Percentiles rank a stretch among this genome's conserved stretches.
These are phyloP conservation scores for Cydia splendana DNA, from an alignment of 1,140 invertebrate genomes.

Conservation along the genomic window DNA sequence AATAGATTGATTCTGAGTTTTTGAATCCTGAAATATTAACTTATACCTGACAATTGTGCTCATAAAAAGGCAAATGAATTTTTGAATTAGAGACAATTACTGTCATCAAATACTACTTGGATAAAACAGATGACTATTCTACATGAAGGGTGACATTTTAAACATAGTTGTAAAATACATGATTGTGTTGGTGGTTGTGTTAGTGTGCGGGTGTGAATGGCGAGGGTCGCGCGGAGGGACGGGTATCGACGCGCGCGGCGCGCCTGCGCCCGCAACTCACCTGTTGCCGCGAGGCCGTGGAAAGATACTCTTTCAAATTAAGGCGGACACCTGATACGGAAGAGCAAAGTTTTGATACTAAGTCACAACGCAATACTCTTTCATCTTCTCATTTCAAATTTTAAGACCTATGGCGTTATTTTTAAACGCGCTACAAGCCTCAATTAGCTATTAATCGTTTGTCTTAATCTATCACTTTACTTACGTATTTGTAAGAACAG, in stretches of 20 bases:
- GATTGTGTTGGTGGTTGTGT: constrained; percentile 57
- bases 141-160: constrained; percentile 34
- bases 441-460: too few relatives aligned
- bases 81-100: background rate
- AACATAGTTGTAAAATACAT: constrained; percentile 36
- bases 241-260: constrained; percentile 71
- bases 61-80: background rate
- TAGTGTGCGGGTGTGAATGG: constrained; percentile 58
- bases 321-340: constrained; percentile 71
- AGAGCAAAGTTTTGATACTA: constrained; percentile 52
- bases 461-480: too few relatives aligned
- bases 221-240: constrained; percentile 44
- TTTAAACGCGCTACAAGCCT: too few relatives aligned
- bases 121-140: background rate
- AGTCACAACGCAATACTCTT: constrained; percentile 9
- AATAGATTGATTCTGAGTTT: background rate
- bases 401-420: background rate
- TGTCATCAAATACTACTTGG: background rate
- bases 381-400: background rate
- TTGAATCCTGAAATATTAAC: background rate
- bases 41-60: background rate
- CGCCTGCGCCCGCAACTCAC: constrained; percentile 67
- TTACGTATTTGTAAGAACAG: too few relatives aligned
- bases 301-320: constrained; percentile 77
- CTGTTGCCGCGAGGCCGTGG: constrained; percentile 74